Evolutionary conservation across 2,888 invertebrate species (phyloP).

Genomic region (Tribolium freemani): DNA sequence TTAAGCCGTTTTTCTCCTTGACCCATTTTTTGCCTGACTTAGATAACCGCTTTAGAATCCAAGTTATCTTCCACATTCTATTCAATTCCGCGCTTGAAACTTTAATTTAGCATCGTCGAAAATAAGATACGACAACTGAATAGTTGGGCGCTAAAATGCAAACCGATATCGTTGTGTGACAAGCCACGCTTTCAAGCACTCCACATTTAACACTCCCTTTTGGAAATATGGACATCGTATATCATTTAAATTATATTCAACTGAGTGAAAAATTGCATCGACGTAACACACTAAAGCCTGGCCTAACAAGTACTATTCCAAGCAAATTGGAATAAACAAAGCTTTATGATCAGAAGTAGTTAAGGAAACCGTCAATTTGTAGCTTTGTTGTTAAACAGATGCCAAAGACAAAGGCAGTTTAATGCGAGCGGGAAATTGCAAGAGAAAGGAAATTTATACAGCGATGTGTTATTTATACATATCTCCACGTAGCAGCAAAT

Average conservation of each 20-base stretch:
- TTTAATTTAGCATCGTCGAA: not conserved
- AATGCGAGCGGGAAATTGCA: not conserved
- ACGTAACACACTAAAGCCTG: not conserved
- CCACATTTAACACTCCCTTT: not conserved
- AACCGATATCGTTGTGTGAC: slow-evolving; percentile 8
- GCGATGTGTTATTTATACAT: too few relatives aligned
- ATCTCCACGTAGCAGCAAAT: too few relatives aligned
- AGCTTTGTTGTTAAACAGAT: slow-evolving; percentile 25
- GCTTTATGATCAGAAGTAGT: slow-evolving; percentile 20
- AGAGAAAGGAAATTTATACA: not conserved
- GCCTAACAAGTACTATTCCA: not conserved
- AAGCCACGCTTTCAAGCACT: not conserved
- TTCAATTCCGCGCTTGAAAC: not conserved
- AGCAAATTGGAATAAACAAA: slow-evolving; percentile 5
- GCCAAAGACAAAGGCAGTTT: slow-evolving; percentile 19
- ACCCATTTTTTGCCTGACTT: not conserved
- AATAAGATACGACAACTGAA: slow-evolving; percentile 6
- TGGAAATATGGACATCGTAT: not conserved
- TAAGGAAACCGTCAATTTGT: slow-evolving; percentile 29
- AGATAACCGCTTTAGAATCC: not conserved
- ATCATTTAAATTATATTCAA: not conserved
- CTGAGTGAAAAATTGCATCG: not conserved
- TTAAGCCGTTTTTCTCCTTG: not conserved
- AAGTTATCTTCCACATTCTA: not conserved
- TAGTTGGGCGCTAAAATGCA: not conserved